Percentiles rank a stretch among this genome's conserved stretches.
Evolutionary conservation across 2,797 vertebrate species (phyloP).

Genomic region (Oophaga sylvatica): DNA sequence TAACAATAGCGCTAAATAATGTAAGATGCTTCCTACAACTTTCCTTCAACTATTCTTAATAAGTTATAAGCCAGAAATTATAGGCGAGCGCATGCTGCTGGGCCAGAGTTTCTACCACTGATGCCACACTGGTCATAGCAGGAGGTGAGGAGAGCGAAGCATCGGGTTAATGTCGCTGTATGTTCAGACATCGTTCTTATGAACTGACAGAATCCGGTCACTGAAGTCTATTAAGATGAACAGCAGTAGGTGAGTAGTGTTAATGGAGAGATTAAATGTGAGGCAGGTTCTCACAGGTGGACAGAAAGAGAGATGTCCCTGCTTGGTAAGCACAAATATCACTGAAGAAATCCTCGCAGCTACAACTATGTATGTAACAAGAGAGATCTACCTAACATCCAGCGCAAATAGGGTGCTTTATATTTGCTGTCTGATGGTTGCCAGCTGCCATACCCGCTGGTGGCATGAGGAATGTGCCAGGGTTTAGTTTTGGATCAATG

Average conservation of each 20-base stretch:
- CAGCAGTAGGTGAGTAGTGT: neutral
- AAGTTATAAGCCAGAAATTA: neutral
- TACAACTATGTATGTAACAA: neutral
- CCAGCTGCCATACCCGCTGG: too few relatives aligned
- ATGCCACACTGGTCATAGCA: neutral
- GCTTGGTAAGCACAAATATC: neutral
- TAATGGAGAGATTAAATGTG: neutral
- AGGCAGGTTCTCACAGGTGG: neutral
- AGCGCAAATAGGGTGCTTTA: too few relatives aligned
- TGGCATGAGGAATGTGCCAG: too few relatives aligned
- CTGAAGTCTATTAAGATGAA: neutral
- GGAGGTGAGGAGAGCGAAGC: neutral
- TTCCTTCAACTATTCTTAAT: neutral
- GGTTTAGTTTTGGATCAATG: too few relatives aligned
- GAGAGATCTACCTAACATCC: too few relatives aligned
- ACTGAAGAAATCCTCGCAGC: neutral
- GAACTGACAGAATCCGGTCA: neutral
- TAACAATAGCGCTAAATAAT: neutral
- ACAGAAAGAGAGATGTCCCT: neutral
- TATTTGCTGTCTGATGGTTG: too few relatives aligned
- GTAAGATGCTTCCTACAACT: neutral
- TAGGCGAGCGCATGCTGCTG: neutral
- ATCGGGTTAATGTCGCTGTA: neutral
- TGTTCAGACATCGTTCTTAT: neutral
- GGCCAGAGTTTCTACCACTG: too few relatives aligned